Evolutionary conservation across 2,113 vertebrate genomes (phyloP).

Genomic region (Clarias batrachus): DNA sequence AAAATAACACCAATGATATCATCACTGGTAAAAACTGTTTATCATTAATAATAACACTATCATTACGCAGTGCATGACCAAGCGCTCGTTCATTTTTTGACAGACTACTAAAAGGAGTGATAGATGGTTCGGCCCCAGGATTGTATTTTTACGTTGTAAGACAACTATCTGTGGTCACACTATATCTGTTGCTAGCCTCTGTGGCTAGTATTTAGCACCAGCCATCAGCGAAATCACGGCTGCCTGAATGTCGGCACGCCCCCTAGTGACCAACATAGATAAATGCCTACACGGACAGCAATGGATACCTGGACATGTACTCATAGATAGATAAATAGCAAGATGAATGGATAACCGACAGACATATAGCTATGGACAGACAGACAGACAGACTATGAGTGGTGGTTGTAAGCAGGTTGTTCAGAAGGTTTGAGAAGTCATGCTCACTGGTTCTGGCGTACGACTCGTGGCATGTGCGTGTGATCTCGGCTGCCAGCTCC

Average conservation of each 20-base stretch:
- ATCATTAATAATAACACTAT: background rate
- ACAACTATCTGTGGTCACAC: too few species aligned
- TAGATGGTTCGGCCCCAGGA: too few species aligned
- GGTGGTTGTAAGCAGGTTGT: background rate
- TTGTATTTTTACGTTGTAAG: too few species aligned
- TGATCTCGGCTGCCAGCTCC: conserved; percentile 91
- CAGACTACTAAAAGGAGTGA: background rate
- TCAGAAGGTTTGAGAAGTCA: background rate
- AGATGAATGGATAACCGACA: background rate
- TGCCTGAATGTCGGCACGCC: background rate
- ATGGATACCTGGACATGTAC: background rate
- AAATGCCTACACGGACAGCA: background rate
- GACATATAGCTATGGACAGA: background rate
- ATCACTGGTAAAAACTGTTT: background rate
- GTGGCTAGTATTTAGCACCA: too few species aligned
- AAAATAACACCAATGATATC: background rate
- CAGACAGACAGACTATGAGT: background rate
- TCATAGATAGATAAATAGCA: background rate
- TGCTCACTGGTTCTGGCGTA: conserved; percentile 88
- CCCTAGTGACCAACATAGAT: background rate
- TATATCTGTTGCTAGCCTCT: too few species aligned
- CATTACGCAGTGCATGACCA: background rate
- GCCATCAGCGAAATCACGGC: too few species aligned
- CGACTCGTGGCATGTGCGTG: conserved; percentile 94
- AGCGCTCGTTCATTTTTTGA: background rate